Base-by-base conservation (phyloP, 2,113 vertebrate genomes). In the Bos javanicus region DNA sequence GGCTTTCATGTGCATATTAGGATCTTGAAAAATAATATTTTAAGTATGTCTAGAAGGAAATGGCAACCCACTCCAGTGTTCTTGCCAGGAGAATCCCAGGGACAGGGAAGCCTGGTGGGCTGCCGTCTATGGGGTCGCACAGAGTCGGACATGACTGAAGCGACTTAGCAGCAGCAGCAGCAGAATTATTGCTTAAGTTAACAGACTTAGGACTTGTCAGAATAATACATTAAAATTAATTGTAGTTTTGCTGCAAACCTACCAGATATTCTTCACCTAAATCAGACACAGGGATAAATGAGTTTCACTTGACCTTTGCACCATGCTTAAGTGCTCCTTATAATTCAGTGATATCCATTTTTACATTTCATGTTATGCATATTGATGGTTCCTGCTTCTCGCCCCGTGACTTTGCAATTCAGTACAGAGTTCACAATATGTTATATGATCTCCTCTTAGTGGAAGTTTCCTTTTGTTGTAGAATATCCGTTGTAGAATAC, bases 1-100 rank as follows among this genome's bases (percentile, higher is more conserved):
- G 48, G 17, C n/a, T 56, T 90, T 93, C 84, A 81, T 67, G 39
- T 57, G 8, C 19, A 71, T 87, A 88, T 74, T 67, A 95, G 33
- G 28, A 94, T 87, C 15, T 67, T 54, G 3, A 67, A 92, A 95
- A 95, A 94, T 84, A 78, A 94, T n/a, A 87, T 76, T 97, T 91
- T 94, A 88, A 81, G 39, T 93, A 28, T 97, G 13, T 54, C n/a
- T 19, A 52, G 28, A 39, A 39, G 39, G 39, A 39, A 39, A 39
- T 39, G 39, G 39, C 39, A 39, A 39, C 39, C 39, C 39, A 39
- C 39, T 39, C 39, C 39, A 39, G 39, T 39, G 39, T 39, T 39
- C 4, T 39, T 39, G 39, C 39, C 39, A 39, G 39, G 39, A 39
- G 39, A 39, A 39, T 39, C 39, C 39, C 39, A 39, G 39, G 39